Base-by-base conservation (phyloP, 2,113 vertebrate genomes). In the Catharus minimus region DNA sequence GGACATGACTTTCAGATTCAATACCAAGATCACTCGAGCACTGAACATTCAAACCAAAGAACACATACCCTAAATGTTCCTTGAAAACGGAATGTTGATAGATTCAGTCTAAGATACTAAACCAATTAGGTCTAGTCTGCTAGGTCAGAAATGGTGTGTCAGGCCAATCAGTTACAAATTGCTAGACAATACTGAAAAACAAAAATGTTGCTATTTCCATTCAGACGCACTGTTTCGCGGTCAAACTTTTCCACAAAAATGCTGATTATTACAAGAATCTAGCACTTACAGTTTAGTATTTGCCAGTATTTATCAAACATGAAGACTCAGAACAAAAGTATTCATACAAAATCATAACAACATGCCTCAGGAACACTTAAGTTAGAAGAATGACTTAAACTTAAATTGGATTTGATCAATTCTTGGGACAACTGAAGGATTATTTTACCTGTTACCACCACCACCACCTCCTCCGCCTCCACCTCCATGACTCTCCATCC, bases 371-470 rank as follows among this genome's bases (percentile, higher is more conserved):
- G 82, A 97, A 97, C 92, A 97, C 94, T 97, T 97, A 97, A 97
- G 93, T 95, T 95, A 72, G n/a, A 89, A 86, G 68, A 89, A 93
- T 27, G 74, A 93, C 56, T 89, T 93, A 87, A 96, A 96, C 83
- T 95, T 94, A 95, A 43, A 96, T 18, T 57, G 46, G 32, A 91
- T 58, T 82, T 93, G 47, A 96, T 93, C 72, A 93, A 94, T 90
- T 95, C 86, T 94, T 95, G 95, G 95, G 96, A 96, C 91, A 97
- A 97, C 83, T 93, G 95, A 97, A 97, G 92, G 96, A 97, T 96
- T 96, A 96, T 97, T 97, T 98, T 98, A 98, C 98, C 98, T 98
- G 97, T 96, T 97, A 97, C 96, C 96, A 96, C 97, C 97, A 94
- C 97, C 97, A 97, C 97, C 97, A 97, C 97, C 97, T 97, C 97